Conservation (phyloP, 2,888 invertebrate species). For the Rhyacophila evoluta region DNA sequence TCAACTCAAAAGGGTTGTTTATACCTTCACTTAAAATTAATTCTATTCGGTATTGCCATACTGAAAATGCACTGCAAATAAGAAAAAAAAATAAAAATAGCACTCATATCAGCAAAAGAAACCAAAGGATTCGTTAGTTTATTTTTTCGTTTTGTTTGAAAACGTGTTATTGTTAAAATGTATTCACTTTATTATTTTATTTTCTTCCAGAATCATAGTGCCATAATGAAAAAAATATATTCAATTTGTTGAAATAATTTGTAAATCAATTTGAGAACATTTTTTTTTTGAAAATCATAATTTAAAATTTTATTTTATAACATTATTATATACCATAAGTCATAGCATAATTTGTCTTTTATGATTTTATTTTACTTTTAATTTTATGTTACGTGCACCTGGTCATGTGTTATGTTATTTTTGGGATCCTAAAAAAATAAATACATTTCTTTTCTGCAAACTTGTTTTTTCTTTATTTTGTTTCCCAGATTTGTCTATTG, state of each 20-base stretch:
- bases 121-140: slow-evolving; percentile 38
- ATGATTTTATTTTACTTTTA: neutral
- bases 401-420: slow-evolving; percentile 66
- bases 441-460: slow-evolving; percentile 50
- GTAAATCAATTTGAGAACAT: no score
- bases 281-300: no score
- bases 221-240: slow-evolving; percentile 57
- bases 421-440: slow-evolving; percentile 71
- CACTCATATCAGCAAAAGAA: slow-evolving; percentile 10
- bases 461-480: neutral
- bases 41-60: neutral
- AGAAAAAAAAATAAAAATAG: slow-evolving; percentile 30
- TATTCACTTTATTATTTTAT: no score
- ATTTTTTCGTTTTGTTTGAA: neutral
- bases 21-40: neutral
- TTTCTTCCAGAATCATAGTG: slow-evolving; percentile 62
- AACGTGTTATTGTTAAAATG: slow-evolving; percentile 60
- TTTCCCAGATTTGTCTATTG: no score
- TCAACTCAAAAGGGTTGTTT: neutral
- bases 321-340: slow-evolving; percentile 47
- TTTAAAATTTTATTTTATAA: slow-evolving; percentile 44
- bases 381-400: slow-evolving; percentile 58
- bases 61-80: slow-evolving; percentile 34
- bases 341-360: neutral
- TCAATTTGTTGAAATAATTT: no score